These are phyloP conservation scores for Drosophila nigrodunni DNA, from an alignment of 1,140 invertebrate genomes.

Conservation along the genomic window DNA sequence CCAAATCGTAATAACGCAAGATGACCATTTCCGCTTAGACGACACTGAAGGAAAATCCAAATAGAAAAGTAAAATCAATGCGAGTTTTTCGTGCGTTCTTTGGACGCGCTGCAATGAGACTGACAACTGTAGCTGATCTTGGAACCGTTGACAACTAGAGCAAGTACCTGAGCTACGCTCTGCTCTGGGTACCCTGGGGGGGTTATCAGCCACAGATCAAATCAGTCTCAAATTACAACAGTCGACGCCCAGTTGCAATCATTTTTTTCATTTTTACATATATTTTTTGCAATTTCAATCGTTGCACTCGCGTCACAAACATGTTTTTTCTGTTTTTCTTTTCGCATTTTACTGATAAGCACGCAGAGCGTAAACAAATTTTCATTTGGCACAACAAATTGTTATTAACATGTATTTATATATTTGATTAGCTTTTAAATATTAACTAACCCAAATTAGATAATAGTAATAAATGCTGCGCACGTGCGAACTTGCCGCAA, in stretches of 20 bases:
- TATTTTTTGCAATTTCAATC: slow-evolving; percentile 42
- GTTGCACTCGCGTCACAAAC: slow-evolving; percentile 62
- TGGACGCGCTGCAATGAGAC: slow-evolving; percentile 29
- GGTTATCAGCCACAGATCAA: slow-evolving; percentile 69
- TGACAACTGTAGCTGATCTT: slow-evolving; percentile 14
- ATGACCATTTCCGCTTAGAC: slow-evolving; percentile 60
- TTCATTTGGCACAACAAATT: slow-evolving; percentile 42
- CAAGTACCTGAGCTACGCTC: slow-evolving; percentile 3
- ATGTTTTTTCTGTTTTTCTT: slow-evolving; percentile 49
- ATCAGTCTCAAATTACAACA: slow-evolving; percentile 56
- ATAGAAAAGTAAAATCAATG: background rate
- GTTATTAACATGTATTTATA: background rate
- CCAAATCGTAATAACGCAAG: slow-evolving; percentile 63
- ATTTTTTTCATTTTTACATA: slow-evolving; percentile 61
- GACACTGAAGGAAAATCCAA: slow-evolving; percentile 15
- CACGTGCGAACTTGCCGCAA: slow-evolving; percentile 54
- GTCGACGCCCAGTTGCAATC: slow-evolving; percentile 39
- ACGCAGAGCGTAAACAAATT: slow-evolving; percentile 63
- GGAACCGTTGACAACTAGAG: slow-evolving; percentile 57
- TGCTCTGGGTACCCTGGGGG: slow-evolving; percentile 10
- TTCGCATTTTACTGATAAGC: slow-evolving; percentile 56
- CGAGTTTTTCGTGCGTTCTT: slow-evolving; percentile 10
- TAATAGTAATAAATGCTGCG: slow-evolving; percentile 45
- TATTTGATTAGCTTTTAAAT: background rate
- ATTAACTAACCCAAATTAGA: slow-evolving; percentile 57